Conservation (phyloP, 2,113 vertebrate genomes). For the Myotis brandtii region DNA sequence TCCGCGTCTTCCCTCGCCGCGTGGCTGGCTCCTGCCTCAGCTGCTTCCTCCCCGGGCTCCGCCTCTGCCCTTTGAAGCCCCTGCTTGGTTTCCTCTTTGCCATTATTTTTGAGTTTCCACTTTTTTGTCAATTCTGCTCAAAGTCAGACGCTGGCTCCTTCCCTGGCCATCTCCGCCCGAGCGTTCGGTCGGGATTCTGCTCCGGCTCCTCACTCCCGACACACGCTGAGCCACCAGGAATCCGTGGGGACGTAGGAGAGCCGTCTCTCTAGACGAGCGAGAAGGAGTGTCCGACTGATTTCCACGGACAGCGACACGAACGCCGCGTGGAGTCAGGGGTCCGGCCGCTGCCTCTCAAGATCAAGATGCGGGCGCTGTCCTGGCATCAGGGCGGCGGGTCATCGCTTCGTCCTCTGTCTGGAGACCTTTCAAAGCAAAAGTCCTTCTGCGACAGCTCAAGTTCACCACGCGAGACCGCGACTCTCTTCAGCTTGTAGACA, state of each 20-base stretch:
- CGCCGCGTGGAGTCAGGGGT: slow-evolving; percentile 2
- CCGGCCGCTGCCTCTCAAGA: slow-evolving; percentile 2
- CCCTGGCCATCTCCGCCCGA: neutral
- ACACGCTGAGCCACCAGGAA: neutral
- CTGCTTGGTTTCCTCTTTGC: neutral
- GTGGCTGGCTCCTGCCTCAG: too few species aligned
- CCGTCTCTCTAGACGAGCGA: neutral
- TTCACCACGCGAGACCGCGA: neutral
- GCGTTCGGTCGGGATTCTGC: neutral
- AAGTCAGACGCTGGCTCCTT: neutral
- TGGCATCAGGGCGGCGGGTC: neutral
- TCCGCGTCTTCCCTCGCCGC: too few species aligned
- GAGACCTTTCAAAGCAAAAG: slow-evolving; percentile 39
- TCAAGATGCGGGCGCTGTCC: neutral
- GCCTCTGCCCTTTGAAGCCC: neutral
- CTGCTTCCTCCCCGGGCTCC: neutral
- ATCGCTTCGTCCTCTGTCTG: slow-evolving; percentile 11
- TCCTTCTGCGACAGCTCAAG: neutral
- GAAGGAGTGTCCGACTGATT: slow-evolving; percentile 21
- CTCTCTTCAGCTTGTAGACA: neutral
- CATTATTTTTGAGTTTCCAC: neutral
- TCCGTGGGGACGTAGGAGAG: neutral
- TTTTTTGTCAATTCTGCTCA: slow-evolving; percentile 10
- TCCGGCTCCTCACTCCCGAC: neutral
- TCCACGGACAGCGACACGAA: slow-evolving; percentile 19